These are phyloP conservation scores for Platyrinchus mystaceus DNA, from an alignment of 2,797 vertebrate species.

Conservation along the genomic window DNA sequence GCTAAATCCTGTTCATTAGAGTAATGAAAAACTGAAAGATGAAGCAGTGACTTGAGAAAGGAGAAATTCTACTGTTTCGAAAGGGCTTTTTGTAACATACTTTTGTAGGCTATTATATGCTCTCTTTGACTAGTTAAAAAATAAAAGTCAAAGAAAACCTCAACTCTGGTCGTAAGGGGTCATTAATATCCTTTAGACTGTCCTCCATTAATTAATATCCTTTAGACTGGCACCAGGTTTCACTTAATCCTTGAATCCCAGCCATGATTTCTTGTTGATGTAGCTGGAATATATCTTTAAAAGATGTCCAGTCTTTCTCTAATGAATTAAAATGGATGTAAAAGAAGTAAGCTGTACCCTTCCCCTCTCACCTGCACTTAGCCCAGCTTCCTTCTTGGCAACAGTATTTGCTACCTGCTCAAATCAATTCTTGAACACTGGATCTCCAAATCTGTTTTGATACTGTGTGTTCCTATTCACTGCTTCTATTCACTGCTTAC, in stretches of 20 bases:
- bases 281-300: not conserved
- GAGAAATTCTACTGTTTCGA: not conserved
- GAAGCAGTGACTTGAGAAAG: not conserved
- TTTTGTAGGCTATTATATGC: not conserved
- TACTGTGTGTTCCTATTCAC: not conserved
- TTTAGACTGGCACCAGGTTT: not conserved
- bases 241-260: not conserved
- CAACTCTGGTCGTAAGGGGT: not conserved
- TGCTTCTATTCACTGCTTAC: not conserved
- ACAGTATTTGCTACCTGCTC: not conserved
- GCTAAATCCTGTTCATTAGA: not conserved
- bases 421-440: not conserved
- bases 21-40: not conserved
- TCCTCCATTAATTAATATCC: not conserved
- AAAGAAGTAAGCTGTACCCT: not conserved
- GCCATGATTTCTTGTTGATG: not conserved
- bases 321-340: not conserved
- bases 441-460: not conserved
- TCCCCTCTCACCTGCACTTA: not conserved
- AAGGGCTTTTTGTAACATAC: accelerated
- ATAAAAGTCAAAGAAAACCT: not conserved
- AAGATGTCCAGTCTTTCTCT: not conserved
- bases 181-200: not conserved
- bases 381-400: not conserved
- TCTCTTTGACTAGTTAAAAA: not conserved